A percentile compares a stretch with the other conserved stretches of the same genome.
phyloP scores from a whole-genome alignment of 1,140 invertebrate species.

The Hestina assimilis region DNA sequence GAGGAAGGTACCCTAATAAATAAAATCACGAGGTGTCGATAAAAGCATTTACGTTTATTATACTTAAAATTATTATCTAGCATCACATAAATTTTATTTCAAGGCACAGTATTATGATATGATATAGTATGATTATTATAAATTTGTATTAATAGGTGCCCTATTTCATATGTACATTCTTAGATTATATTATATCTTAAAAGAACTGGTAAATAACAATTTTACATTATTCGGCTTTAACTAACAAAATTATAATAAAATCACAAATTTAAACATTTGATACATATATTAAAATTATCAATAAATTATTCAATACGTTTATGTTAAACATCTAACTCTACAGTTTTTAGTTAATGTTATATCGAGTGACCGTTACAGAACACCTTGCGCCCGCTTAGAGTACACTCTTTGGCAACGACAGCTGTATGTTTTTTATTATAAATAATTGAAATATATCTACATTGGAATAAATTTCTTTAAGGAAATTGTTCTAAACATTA shows the following conservation, averaged over 20 bases:
- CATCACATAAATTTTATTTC: slow-evolving; percentile 59
- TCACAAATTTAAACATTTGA: not conserved
- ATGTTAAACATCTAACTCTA: slow-evolving; percentile 21
- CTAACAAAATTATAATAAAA: slow-evolving; percentile 1
- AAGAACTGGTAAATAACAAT: slow-evolving; percentile 10
- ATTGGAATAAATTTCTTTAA: slow-evolving; percentile 45
- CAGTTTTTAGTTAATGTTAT: slow-evolving; percentile 14
- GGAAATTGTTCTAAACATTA: slow-evolving; percentile 33
- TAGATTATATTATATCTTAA: slow-evolving; percentile 3
- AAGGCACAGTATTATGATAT: slow-evolving; percentile 57
- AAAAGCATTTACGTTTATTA: slow-evolving; percentile 34
- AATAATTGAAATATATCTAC: slow-evolving; percentile 41
- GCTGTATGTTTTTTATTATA: slow-evolving; percentile 62
- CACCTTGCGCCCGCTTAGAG: slow-evolving; percentile 65
- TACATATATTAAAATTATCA: not conserved
- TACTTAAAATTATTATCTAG: slow-evolving; percentile 41
- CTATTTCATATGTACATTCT: slow-evolving; percentile 33
- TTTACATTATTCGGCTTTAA: slow-evolving; percentile 1
- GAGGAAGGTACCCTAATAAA: slow-evolving; percentile 4
- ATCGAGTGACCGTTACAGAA: slow-evolving; percentile 58
- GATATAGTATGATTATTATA: slow-evolving; percentile 33
- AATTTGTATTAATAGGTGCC: slow-evolving; percentile 56
- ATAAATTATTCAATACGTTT: slow-evolving; percentile 11
- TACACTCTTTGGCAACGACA: slow-evolving; percentile 69
- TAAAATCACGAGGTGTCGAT: slow-evolving; percentile 21